Evolutionary conservation across 2,797 vertebrate species (phyloP), one percentile per base, ranked within the genome.

Genomic region (Enteromius afrohamiltoni): DNA sequence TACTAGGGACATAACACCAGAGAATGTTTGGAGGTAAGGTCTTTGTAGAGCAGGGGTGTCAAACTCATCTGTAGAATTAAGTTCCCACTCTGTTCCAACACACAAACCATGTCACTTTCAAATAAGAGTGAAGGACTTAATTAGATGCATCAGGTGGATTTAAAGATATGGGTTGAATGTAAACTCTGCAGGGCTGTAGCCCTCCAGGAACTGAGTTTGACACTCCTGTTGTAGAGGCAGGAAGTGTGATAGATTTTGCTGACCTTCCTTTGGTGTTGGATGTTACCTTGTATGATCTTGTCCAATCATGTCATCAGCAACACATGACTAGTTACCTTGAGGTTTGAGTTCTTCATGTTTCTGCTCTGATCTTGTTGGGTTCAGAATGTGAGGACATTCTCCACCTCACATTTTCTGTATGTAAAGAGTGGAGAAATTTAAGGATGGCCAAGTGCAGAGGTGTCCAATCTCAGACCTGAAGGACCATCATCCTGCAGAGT

Each of bases 241-340:
- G 80, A 78, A 16, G 31, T 53, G 51, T 76, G 78, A 80, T 68
- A 29, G 80, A 81, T 85, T 83, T 67, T 55, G 65, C 69, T 60
- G 62, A 70, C 40, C 67, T 70, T 34, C 34, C 53, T 34, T 68
- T 77, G 45, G 64, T 80, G 82, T 87, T 55, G 58, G 65, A 84
- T 60, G 79, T 47, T 82, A 78, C 83, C 31, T 80, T 60, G 13
- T 26, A 67, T 58, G 16, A 80, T 64, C 45, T 47, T 80, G 49
- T 23, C 6, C 2, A 14, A 45, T 19, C 49, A 14, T 7, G 10
- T 74, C 67, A 34, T 26, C 40, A 49, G 37, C 37, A 73, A 51
- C 5, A 14, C 11, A 70, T 40, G 55, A 23, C 14, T 76, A 23
- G 14, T 3, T 49, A 4, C 29, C 26, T 21, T 40, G n/a, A 40